A percentile compares a stretch with the other conserved stretches of the same genome.
These are phyloP conservation scores for Notarius lentiginosus DNA, from an alignment of 2,113 vertebrate species.

Conservation along the genomic window DNA sequence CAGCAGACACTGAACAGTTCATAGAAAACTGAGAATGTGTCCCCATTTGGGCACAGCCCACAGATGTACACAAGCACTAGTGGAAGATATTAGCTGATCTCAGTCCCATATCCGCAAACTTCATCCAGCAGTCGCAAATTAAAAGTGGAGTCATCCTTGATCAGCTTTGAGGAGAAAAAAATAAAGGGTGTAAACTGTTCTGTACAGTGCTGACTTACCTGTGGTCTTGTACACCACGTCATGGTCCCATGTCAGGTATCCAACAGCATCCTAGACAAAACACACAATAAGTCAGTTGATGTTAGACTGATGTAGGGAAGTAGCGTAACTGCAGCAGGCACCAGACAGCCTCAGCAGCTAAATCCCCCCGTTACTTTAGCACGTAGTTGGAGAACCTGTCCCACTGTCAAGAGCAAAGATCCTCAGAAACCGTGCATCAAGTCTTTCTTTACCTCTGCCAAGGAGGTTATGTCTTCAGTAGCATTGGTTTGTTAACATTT, in stretches of 20 bases:
- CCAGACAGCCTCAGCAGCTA: constrained; percentile 69
- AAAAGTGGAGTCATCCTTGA: constrained; percentile 73
- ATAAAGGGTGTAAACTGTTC: background rate
- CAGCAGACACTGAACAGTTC: no score
- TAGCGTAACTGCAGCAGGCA: constrained; percentile 76
- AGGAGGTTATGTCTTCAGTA: no score
- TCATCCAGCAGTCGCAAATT: constrained; percentile 81
- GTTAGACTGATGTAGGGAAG: constrained; percentile 72
- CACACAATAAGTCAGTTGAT: background rate
- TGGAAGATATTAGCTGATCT: constrained; percentile 62
- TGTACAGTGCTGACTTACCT: background rate
- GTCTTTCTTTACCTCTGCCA: no score
- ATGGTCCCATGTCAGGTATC: no score
- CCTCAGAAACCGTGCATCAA: constrained; percentile 54
- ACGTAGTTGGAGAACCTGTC: constrained; percentile 76
- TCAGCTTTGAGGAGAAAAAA: constrained; percentile 56
- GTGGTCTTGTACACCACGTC: no score
- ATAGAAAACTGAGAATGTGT: no score
- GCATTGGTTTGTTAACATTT: no score
- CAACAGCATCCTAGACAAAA: background rate
- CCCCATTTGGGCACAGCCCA: no score
- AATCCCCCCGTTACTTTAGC: constrained; percentile 76
- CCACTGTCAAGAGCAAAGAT: constrained; percentile 57
- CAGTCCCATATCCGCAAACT: constrained; percentile 89
- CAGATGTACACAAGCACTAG: no score